These are phyloP conservation scores for Aphaenogaster rudis DNA, from an alignment of 1,140 invertebrate species.

Conservation along the genomic window DNA sequence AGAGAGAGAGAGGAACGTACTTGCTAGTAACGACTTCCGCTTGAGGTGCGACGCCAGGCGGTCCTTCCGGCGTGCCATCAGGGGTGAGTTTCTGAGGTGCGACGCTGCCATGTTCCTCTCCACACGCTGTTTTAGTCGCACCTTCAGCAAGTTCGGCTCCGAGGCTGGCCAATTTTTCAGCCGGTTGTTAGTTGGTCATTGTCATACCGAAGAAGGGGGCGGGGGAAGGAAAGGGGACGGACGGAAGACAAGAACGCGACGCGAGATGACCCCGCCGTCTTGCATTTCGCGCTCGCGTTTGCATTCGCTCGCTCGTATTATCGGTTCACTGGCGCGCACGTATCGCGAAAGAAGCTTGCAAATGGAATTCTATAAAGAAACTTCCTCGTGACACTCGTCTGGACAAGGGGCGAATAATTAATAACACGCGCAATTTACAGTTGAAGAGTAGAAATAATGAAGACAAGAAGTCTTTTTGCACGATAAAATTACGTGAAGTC, in stretches of 20 bases:
- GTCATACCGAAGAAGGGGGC: slow-evolving; percentile 48
- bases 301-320: slow-evolving; percentile 13
- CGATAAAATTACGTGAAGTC: too few species aligned
- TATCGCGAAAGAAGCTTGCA: not conserved
- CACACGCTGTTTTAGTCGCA: slow-evolving; percentile 98
- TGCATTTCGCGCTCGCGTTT: not conserved
- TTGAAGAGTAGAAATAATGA: not conserved
- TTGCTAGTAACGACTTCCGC: slow-evolving; percentile 92
- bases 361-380: not conserved
- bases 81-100: slow-evolving; percentile 89
- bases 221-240: slow-evolving; percentile 18
- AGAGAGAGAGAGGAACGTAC: slow-evolving; percentile 88
- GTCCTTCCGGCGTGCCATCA: slow-evolving; percentile 94
- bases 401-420: not conserved
- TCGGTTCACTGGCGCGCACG: not conserved
- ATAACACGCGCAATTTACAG: not conserved
- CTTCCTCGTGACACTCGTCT: not conserved
- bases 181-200: slow-evolving; percentile 84
- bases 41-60: slow-evolving; percentile 92
- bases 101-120: slow-evolving; percentile 91
- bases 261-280: not conserved
- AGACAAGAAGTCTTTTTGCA: too few species aligned
- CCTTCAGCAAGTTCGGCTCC: slow-evolving; percentile 98
- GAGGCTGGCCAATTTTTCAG: slow-evolving; percentile 92
- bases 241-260: not conserved